Evolutionary conservation across 2,888 invertebrate genomes (phyloP), one percentile per base, ranked within the genome.

Genomic region (Branchipolynoe longqiensis): DNA sequence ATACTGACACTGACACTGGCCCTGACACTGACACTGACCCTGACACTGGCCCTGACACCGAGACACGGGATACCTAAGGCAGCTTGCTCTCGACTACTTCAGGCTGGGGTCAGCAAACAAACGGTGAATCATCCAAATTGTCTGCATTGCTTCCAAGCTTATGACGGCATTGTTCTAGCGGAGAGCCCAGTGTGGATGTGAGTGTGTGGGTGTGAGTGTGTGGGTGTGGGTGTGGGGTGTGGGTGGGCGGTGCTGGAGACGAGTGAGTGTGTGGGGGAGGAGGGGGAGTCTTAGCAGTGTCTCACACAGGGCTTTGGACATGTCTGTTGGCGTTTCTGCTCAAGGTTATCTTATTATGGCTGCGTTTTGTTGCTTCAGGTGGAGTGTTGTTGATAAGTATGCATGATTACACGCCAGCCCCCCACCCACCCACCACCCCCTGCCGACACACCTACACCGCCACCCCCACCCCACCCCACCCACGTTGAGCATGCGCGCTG

Each of bases 341-440:
- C 38, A 69, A 69, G 38, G 69, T 69, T 69, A 69, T 69, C 69
- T 69, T 69, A 69, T 69, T 69, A 69, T 69, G 69, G 69, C n/a
- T 0, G 36, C 36, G 36, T 33, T 33, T 33, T 69, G 69, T 69
- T 69, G 69, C 69, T 36, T 69, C 69, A 69, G 69, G 69, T 69
- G 69, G 69, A 36, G 22, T 36, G 69, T 36, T 38, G 25, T 36
- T 36, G 69, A 33, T 69, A 69, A 69, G 69, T 69, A 69, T 69
- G 69, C 69, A 69, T 69, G 69, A 69, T 69, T 69, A 69, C 69
- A 69, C n/a, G n/a, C n/a, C 58, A 8, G 12, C 14, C 58, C 14
- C 12, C 48, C 48, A 18, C n/a, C n/a, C n/a, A n/a, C n/a, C n/a
- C n/a, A n/a, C n/a, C n/a, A n/a, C n/a, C n/a, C n/a, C n/a, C n/a